Conservation (phyloP, 2,797 vertebrate species). For the Tragelaphus eurycerus region DNA sequence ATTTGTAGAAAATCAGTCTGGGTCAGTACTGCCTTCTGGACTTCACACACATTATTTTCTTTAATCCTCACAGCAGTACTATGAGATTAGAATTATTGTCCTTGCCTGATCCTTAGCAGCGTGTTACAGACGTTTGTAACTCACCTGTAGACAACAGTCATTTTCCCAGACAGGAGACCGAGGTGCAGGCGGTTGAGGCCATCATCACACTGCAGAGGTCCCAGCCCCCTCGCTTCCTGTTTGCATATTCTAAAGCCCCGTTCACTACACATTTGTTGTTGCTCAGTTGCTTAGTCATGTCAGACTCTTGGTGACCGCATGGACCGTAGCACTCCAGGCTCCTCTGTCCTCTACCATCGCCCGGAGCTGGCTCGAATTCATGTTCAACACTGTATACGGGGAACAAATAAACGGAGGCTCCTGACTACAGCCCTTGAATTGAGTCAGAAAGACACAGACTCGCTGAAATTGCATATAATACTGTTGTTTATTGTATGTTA, state of each 20-base stretch:
- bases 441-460: background rate
- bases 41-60: background rate
- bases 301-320: background rate
- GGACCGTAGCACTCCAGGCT: background rate
- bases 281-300: background rate
- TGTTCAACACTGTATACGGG: background rate
- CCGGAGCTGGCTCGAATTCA: background rate
- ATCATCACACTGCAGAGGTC: background rate
- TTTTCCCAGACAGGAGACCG: background rate
- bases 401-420: background rate
- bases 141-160: background rate
- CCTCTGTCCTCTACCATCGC: background rate
- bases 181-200: background rate
- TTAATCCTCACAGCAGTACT: background rate
- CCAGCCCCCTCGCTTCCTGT: background rate
- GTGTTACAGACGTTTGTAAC: background rate
- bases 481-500: background rate
- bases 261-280: background rate
- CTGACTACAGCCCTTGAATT: background rate
- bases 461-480: background rate
- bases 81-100: background rate
- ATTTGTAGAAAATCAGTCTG: background rate
- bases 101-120: background rate
- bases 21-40: background rate
- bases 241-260: background rate